Conservation (phyloP, 2,888 invertebrate species). For the Drosophila monieri region DNA sequence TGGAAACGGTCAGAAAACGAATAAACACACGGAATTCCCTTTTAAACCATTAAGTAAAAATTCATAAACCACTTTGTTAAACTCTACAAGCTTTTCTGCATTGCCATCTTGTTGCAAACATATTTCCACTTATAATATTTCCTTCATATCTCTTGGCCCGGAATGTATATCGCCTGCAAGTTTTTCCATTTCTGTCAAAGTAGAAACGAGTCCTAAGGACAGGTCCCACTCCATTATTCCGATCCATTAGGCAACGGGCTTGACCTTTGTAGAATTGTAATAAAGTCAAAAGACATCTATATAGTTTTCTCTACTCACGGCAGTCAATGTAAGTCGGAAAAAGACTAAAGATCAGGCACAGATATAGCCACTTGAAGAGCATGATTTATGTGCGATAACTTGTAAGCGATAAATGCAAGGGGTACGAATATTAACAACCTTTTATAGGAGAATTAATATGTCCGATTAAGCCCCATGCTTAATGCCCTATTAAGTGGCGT, state of each 20-base stretch:
- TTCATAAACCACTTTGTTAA: neutral
- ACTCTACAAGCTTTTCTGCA: slow-evolving; percentile 1
- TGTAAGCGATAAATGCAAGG: slow-evolving; percentile 25
- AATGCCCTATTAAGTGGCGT: slow-evolving; percentile 27
- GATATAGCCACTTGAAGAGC: slow-evolving; percentile 31
- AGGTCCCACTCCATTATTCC: neutral
- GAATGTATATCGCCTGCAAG: neutral
- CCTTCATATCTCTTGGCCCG: neutral
- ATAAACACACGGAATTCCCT: neutral
- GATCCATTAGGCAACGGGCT: neutral
- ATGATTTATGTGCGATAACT: slow-evolving; percentile 31
- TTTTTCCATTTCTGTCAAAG: neutral
- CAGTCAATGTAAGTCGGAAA: slow-evolving; percentile 7
- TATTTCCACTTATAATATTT: slow-evolving; percentile 1
- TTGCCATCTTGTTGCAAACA: neutral
- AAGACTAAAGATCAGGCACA: slow-evolving; percentile 25
- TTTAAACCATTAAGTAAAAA: neutral
- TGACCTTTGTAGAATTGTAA: neutral
- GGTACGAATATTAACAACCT: slow-evolving; percentile 23
- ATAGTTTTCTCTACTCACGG: slow-evolving; percentile 10
- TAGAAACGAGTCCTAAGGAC: neutral
- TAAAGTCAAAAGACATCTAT: no score
- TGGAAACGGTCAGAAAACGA: neutral
- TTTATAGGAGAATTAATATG: slow-evolving; percentile 31
- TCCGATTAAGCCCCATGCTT: neutral